Conservation (phyloP, 2,888 invertebrate species). For the Automeris io region DNA sequence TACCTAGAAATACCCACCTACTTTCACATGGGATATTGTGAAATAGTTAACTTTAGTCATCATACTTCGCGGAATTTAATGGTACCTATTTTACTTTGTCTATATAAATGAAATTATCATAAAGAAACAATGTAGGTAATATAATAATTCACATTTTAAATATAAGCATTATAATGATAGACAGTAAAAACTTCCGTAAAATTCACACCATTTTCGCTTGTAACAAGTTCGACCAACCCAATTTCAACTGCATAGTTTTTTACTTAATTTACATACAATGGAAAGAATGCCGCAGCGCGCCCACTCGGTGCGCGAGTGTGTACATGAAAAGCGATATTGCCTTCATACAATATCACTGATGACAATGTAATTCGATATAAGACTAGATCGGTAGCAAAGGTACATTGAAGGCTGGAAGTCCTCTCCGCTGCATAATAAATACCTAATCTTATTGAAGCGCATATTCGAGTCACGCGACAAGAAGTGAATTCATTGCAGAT, state of each 20-base stretch:
- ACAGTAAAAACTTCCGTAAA: neutral
- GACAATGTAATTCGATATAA: conserved; percentile 2
- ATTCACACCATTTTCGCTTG: neutral
- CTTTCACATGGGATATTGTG: too few relatives aligned
- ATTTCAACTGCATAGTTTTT: conserved; percentile 11
- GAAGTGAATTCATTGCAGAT: conserved; percentile 11
- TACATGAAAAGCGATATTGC: conserved; percentile 6
- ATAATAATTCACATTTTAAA: too few relatives aligned
- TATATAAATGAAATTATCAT: too few relatives aligned
- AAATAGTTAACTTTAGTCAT: too few relatives aligned
- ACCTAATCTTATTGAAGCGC: conserved; percentile 26
- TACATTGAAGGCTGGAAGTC: conserved; percentile 19
- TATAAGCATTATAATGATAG: neutral
- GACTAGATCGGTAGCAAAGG: conserved; percentile 14
- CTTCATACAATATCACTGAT: conserved; percentile 4
- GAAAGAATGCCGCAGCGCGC: conserved; percentile 18
- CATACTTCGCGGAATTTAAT: too few relatives aligned
- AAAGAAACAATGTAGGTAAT: too few relatives aligned
- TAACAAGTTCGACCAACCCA: conserved; percentile 6
- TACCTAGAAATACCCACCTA: too few relatives aligned
- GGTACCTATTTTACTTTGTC: too few relatives aligned
- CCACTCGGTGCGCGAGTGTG: conserved; percentile 12
- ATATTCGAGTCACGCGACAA: conserved; percentile 18
- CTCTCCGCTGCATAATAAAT: conserved; percentile 51
- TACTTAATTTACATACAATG: conserved; percentile 28